Conservation (phyloP, 1,140 invertebrate genomes). For the Drosophila pachea region DNA sequence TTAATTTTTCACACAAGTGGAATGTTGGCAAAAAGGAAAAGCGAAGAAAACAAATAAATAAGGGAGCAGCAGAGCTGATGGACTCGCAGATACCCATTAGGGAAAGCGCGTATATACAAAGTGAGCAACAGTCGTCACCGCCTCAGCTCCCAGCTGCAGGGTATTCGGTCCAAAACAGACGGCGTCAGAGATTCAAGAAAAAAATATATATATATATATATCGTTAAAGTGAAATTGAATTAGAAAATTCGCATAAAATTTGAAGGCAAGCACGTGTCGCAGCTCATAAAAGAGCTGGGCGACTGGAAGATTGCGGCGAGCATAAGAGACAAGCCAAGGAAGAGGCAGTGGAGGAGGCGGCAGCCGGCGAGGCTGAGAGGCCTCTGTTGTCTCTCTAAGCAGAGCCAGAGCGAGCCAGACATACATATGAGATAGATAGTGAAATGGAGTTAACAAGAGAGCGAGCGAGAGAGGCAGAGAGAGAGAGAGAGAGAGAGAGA, state of each 20-base stretch:
- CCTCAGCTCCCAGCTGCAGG: background rate
- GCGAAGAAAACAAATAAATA: background rate
- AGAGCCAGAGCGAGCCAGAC: too few species aligned
- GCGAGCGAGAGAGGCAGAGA: too few species aligned
- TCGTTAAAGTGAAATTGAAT: slow-evolving; percentile 67
- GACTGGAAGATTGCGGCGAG: background rate
- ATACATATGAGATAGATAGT: too few species aligned
- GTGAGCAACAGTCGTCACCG: background rate
- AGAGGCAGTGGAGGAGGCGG: too few species aligned
- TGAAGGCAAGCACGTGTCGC: slow-evolving; percentile 43
- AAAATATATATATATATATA: slow-evolving; percentile 55
- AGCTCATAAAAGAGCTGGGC: slow-evolving; percentile 34
- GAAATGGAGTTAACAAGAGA: too few species aligned
- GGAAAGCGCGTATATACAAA: background rate
- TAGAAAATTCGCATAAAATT: slow-evolving; percentile 65
- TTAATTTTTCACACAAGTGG: slow-evolving; percentile 43
- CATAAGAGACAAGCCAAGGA: too few species aligned
- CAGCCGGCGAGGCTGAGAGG: too few species aligned
- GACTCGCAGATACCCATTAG: background rate
- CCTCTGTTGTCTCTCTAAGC: too few species aligned
- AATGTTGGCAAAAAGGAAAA: background rate
- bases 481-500: background rate
- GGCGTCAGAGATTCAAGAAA: slow-evolving; percentile 26
- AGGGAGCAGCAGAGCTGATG: background rate
- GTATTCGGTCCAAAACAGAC: slow-evolving; percentile 5